Evolutionary conservation across 2,797 vertebrate species (phyloP).

Genomic region (Lophotriccus pileatus): DNA sequence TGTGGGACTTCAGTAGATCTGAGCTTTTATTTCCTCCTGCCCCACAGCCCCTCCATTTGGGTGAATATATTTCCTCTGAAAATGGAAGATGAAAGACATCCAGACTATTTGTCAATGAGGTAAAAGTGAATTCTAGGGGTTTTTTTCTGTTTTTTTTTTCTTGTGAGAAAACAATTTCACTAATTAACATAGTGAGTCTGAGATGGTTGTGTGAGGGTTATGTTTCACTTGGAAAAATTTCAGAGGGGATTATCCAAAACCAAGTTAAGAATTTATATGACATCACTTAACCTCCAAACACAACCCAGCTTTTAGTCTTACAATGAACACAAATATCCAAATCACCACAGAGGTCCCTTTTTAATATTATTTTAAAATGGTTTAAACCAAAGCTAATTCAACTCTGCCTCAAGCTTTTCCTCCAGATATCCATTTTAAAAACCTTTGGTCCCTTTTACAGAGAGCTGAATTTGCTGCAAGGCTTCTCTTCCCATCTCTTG

Average conservation of each 20-base stretch:
- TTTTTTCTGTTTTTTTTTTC: neutral
- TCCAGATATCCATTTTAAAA: neutral
- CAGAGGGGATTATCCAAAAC: neutral
- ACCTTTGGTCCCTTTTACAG: neutral
- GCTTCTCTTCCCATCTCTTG: neutral
- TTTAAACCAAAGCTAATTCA: neutral
- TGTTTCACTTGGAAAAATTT: neutral
- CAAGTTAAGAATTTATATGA: neutral
- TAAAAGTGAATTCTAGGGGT: neutral
- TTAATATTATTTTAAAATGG: neutral
- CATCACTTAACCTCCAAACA: neutral
- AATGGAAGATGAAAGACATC: neutral
- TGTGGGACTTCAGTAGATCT: neutral
- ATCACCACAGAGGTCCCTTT: neutral
- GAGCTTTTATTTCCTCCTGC: neutral
- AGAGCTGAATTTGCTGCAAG: neutral
- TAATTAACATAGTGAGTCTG: neutral
- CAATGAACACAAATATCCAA: neutral
- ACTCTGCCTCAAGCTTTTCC: neutral
- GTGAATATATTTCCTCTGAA: neutral
- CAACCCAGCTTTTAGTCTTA: neutral
- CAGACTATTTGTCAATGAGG: neutral
- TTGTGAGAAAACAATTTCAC: neutral
- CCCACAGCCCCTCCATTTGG: neutral
- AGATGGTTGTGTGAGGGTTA: neutral